Conservation (phyloP, 2,113 vertebrate genomes). For the Motacilla tschutschensis region DNA sequence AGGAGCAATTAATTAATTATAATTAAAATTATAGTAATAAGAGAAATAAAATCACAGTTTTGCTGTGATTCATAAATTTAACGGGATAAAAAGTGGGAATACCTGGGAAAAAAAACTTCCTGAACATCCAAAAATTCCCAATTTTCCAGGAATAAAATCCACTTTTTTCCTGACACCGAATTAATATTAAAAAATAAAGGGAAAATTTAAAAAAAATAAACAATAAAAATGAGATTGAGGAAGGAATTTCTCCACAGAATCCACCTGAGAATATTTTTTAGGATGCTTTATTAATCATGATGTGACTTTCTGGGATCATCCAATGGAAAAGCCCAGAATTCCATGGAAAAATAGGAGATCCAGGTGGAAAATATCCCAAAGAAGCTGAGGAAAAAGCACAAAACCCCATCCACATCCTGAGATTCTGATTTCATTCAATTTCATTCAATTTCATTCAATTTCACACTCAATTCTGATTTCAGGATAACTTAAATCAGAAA, state of each 20-base stretch:
- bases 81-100: neutral
- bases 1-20: neutral
- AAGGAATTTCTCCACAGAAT: neutral
- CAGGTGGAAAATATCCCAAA: neutral
- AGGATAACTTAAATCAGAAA: rapidly evolving
- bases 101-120: neutral
- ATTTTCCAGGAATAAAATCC: neutral
- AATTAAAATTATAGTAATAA: rapidly evolving
- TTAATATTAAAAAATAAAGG: rapidly evolving
- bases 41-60: neutral
- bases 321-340: neutral
- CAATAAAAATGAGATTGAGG: neutral
- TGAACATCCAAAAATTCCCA: too few species aligned
- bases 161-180: neutral
- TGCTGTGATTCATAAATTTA: rapidly evolving
- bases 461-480: neutral
- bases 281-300: neutral
- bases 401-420: neutral
- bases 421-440: neutral
- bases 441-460: too few species aligned
- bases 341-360: neutral
- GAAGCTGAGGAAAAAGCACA: neutral
- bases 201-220: rapidly evolving
- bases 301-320: neutral
- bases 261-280: neutral